Base-by-base conservation (phyloP, 2,797 vertebrate species). In the Rhabdophis nuchalis region DNA sequence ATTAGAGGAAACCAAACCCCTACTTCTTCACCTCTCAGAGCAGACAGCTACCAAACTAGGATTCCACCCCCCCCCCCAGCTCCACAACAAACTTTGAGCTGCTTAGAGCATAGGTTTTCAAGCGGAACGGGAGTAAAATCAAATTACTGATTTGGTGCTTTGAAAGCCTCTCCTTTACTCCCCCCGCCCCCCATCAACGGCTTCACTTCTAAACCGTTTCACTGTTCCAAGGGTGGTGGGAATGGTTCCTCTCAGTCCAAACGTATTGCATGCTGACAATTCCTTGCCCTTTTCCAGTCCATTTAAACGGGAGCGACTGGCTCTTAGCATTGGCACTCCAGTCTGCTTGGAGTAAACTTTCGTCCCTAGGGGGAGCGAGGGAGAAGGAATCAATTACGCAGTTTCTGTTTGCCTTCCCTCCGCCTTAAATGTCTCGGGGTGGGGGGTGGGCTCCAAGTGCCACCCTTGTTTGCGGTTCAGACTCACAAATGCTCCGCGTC, bases 391-490 rank as follows among this genome's bases (percentile, higher is more conserved):
- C 36, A 54, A 46, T 46, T 20, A 52, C 5, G 18, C 16, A 29
- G n/a, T 61, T 72, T 90, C 61, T 77, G 46, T 90, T 85, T 90
- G 50, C 14, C 27, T 64, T 12, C 27, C 64, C 27, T 93, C 91
- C 53, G 92, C 85, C 41, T 36, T 14, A 90, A 95, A 85, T 91
- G 92, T 91, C 46, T 87, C 32, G 46, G 11, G 88, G 46, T 88
- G n/a, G n/a, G n/a, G n/a, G n/a, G n/a, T n/a, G n/a, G n/a, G n/a
- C 25, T 90, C 87, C n/a, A 46, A 87, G 92, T 91, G 86, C 90
- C 88, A 89, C 87, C 88, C 85, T 82, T 89, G 85, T 88, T 93
- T 88, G 85, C n/a, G 57, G 90, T 89, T 89, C 85, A 53, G 77
- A 54, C 52, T 77, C n/a, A 53, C n/a, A 53, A 46, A 91, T 12